Evolutionary conservation across 2,797 vertebrate species (phyloP).

Genomic region (Mycteria americana): DNA sequence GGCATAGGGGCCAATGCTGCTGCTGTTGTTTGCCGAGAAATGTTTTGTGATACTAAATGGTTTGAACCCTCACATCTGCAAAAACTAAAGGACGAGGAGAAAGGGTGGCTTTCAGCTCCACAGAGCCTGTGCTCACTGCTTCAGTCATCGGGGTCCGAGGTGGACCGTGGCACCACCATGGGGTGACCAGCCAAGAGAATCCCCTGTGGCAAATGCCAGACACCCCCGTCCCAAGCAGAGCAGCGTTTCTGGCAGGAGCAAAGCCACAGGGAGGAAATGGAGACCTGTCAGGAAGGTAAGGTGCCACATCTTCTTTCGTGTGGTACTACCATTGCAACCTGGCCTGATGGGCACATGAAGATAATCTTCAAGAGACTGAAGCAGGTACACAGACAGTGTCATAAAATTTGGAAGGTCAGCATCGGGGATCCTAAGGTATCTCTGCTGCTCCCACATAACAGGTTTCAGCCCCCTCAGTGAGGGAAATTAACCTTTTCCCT

Average conservation of each 20-base stretch:
- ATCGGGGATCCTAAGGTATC: not conserved
- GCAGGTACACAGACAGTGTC: not conserved
- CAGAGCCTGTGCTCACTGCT: not conserved
- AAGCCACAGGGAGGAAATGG: not conserved
- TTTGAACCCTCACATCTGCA: not conserved
- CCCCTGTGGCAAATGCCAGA: not conserved
- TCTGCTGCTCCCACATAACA: not conserved
- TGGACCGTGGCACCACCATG: not conserved
- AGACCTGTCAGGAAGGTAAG: not conserved
- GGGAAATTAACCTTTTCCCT: not conserved
- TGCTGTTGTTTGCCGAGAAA: not conserved
- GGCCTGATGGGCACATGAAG: not conserved
- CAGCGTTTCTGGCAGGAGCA: not conserved
- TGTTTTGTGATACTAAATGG: not conserved
- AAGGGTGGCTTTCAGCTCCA: not conserved
- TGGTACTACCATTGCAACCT: not conserved
- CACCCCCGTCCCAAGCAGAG: rapidly evolving
- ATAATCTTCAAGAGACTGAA: not conserved
- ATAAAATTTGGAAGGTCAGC: not conserved
- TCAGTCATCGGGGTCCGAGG: not conserved
- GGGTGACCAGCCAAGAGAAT: not conserved
- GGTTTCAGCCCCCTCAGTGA: not conserved
- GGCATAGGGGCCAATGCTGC: no score
- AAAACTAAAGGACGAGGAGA: not conserved
- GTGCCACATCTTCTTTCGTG: not conserved